phyloP scores from a whole-genome alignment of 2,113 vertebrate species.

The Lepisosteus osseus region DNA sequence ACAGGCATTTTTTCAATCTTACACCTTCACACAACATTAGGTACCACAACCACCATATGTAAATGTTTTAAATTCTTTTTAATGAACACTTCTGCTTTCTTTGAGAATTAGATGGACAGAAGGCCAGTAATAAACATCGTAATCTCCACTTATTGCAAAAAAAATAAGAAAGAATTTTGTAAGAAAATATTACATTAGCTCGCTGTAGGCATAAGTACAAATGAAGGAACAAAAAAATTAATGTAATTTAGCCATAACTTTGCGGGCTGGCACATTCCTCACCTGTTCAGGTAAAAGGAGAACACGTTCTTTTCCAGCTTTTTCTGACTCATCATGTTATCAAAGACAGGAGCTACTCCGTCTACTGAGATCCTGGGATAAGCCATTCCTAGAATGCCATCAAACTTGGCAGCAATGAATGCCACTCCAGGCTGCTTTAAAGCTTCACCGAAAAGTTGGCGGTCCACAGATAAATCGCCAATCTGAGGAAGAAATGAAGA shows the following conservation, averaged over 20 bases:
- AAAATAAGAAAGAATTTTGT: too few species aligned
- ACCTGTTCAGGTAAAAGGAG: conserved; percentile 98
- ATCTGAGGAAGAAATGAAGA: conserved; percentile 39
- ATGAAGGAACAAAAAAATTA: not conserved
- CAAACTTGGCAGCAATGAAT: conserved; percentile 90
- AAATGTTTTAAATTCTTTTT: too few species aligned
- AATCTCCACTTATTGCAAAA: too few species aligned
- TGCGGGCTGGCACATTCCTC: not conserved
- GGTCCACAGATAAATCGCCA: conserved; percentile 55
- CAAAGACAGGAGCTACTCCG: conserved; percentile 77
- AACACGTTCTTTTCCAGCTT: conserved; percentile 82
- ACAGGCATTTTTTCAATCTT: too few species aligned
- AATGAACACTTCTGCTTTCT: too few species aligned
- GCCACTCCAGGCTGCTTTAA: conserved; percentile 84
- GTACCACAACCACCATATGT: too few species aligned
- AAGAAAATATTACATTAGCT: too few species aligned
- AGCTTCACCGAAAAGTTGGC: conserved; percentile 87
- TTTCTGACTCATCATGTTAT: conserved; percentile 85
- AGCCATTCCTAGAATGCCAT: conserved; percentile 92
- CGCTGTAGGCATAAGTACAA: too few species aligned
- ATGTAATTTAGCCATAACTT: not conserved
- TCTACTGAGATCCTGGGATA: conserved; percentile 83
- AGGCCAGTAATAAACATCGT: too few species aligned
- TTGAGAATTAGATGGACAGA: too few species aligned
- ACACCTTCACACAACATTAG: too few species aligned